These are phyloP conservation scores for Chelon auratus DNA, from an alignment of 2,797 vertebrate genomes.

Conservation along the genomic window DNA sequence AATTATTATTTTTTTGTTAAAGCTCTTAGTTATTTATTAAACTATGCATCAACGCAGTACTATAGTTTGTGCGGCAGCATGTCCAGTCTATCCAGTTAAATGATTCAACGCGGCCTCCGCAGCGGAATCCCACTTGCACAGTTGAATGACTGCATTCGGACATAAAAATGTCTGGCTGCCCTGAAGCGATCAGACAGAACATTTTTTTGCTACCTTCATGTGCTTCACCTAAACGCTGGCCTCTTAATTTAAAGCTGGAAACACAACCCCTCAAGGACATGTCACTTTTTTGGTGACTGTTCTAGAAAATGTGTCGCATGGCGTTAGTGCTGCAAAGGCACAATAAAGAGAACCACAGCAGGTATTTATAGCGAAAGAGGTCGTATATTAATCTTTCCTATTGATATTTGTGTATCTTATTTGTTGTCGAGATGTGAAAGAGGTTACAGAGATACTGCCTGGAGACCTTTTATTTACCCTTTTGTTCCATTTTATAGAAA, in stretches of 20 bases:
- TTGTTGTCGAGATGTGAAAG: conserved; percentile 13
- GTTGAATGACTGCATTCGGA: conserved; percentile 23
- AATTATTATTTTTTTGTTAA: not conserved
- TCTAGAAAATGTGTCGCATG: conserved; percentile 28
- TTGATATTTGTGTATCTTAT: conserved; percentile 5
- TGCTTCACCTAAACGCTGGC: conserved; percentile 16
- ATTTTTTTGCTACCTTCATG: conserved; percentile 16
- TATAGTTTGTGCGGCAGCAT: conserved; percentile 19
- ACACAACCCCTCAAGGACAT: conserved; percentile 10
- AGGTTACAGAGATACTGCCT: conserved; percentile 28
- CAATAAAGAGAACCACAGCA: conserved; percentile 19
- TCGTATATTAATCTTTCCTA: no score
- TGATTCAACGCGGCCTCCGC: conserved; percentile 37
- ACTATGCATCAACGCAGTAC: not conserved
- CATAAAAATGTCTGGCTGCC: conserved; percentile 10
- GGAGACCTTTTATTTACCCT: conserved; percentile 12
- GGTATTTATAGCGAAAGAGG: not conserved
- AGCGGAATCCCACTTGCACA: conserved; percentile 30
- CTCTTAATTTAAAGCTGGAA: conserved; percentile 34
- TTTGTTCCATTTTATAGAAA: not conserved
- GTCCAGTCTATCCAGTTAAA: conserved; percentile 38
- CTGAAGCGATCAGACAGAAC: conserved; percentile 19
- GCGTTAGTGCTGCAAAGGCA: conserved; percentile 36
- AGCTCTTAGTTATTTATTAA: not conserved
- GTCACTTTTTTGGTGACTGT: conserved; percentile 18